Evolutionary conservation across 2,797 vertebrate species (phyloP).

Genomic region (Anisognathus igniventris): DNA sequence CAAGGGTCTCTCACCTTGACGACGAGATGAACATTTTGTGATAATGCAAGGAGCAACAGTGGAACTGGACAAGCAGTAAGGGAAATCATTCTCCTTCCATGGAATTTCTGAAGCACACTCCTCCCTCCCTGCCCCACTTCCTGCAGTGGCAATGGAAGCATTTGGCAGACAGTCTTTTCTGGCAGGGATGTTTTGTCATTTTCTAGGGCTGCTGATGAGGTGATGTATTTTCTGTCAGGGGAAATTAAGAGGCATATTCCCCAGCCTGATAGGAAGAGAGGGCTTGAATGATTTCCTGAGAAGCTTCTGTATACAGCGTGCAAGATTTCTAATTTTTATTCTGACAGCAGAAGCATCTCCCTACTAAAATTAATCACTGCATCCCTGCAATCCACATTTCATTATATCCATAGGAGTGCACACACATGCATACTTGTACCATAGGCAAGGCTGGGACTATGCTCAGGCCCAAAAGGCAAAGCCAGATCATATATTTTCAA

Average conservation of each 20-base stretch:
- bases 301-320: not conserved
- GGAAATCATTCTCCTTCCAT: not conserved
- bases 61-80: not conserved
- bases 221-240: constrained; percentile 51
- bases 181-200: constrained; percentile 26
- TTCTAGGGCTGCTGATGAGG: constrained; percentile 44
- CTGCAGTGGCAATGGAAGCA: not conserved
- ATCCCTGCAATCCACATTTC: not conserved
- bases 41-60: fast-evolving
- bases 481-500: not conserved
- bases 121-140: not conserved
- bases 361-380: not conserved
- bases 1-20: not conserved
- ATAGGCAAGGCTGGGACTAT: not conserved
- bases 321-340: not conserved
- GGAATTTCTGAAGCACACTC: not conserved
- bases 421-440: fast-evolving
- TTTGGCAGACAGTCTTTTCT: not conserved
- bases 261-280: not conserved
- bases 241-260: constrained; percentile 42
- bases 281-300: not conserved
- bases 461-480: not conserved
- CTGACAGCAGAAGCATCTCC: not conserved
- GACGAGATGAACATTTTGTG: fast-evolving
- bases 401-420: not conserved